These are phyloP conservation scores for Scartelaos histophorus DNA, from an alignment of 2,113 vertebrate genomes.

Conservation along the genomic window DNA sequence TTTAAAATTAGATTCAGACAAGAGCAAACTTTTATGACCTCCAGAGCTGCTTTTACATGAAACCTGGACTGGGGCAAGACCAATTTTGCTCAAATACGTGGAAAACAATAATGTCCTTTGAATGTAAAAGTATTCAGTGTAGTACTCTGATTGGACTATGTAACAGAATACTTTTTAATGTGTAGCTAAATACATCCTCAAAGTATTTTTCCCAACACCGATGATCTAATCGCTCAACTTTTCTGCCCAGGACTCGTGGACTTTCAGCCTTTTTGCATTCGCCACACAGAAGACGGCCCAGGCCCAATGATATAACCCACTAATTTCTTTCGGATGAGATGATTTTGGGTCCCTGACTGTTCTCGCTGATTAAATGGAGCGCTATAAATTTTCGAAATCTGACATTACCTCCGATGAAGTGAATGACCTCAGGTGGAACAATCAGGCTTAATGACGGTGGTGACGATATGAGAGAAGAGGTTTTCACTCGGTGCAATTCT, in stretches of 20 bases:
- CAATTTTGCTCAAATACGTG: too few species aligned
- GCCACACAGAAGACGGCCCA: not conserved
- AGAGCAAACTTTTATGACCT: too few species aligned
- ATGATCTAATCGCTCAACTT: not conserved
- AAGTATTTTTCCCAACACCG: too few species aligned
- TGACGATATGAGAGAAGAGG: constrained; percentile 74
- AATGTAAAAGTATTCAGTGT: too few species aligned
- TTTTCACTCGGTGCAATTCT: constrained; percentile 76
- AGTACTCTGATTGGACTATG: too few species aligned
- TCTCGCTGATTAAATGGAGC: constrained; percentile 46
- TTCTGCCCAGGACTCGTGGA: not conserved
- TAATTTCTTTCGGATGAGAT: constrained; percentile 9
- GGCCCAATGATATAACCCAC: not conserved
- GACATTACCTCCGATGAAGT: constrained; percentile 64
- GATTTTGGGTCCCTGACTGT: constrained; percentile 33
- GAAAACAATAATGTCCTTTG: too few species aligned
- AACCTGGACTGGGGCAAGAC: too few species aligned
- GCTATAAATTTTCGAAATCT: constrained; percentile 58
- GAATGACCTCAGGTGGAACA: constrained; percentile 73
- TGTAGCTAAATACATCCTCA: too few species aligned
- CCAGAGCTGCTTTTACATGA: too few species aligned
- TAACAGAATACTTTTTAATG: too few species aligned
- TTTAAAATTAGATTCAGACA: too few species aligned
- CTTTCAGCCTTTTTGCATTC: not conserved
- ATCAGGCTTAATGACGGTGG: constrained; percentile 72